Evolutionary conservation across 2,113 vertebrate genomes (phyloP).

Genomic region (Triplophysa dalaica): DNA sequence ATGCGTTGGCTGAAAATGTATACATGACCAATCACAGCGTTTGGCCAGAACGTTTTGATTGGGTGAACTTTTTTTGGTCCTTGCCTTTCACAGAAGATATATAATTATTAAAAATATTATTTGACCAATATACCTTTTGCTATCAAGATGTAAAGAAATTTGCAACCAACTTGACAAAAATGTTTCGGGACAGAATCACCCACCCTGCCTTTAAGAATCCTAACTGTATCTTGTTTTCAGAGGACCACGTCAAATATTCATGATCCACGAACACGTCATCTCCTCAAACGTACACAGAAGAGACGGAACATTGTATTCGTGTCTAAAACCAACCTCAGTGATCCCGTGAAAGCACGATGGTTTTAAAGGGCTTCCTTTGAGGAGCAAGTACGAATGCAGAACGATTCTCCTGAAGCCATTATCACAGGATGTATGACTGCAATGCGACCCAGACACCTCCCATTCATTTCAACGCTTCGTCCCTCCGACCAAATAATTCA

Average conservation of each 20-base stretch:
- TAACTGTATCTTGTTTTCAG: background rate
- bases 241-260: background rate
- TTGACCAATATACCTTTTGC: too few relatives aligned
- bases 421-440: background rate
- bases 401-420: background rate
- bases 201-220: background rate
- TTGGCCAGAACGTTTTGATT: too few relatives aligned
- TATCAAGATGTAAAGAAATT: too few relatives aligned
- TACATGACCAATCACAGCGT: too few relatives aligned
- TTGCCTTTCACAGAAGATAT: too few relatives aligned
- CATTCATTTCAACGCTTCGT: slow-evolving; percentile 29
- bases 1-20: too few relatives aligned
- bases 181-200: too few relatives aligned
- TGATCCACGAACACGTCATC: background rate
- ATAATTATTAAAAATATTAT: too few relatives aligned
- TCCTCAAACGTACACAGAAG: background rate
- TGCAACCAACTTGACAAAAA: too few relatives aligned
- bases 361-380: background rate
- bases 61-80: too few relatives aligned
- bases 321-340: background rate
- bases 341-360: background rate
- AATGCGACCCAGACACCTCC: slow-evolving; percentile 28
- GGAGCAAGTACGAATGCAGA: background rate
- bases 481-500: slow-evolving; percentile 35
- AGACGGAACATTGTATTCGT: background rate